These are phyloP conservation scores for Leptodactylus fallax DNA, from an alignment of 2,797 vertebrate species.

Conservation along the genomic window DNA sequence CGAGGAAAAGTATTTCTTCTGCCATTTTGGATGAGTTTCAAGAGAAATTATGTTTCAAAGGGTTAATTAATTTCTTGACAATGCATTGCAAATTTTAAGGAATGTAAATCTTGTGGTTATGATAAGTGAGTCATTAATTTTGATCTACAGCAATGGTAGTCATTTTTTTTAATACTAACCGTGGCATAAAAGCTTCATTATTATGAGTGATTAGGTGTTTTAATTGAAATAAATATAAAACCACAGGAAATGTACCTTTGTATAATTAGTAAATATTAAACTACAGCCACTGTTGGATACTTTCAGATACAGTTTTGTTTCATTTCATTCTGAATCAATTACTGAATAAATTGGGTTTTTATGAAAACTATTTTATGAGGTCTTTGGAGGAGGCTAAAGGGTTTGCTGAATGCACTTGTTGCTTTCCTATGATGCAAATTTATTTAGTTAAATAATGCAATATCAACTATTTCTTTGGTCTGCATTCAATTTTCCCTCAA, in stretches of 20 bases:
- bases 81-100: slow-evolving; percentile 2
- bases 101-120: slow-evolving; percentile 15
- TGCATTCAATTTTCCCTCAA: background rate
- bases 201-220: slow-evolving; percentile 44
- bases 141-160: slow-evolving; percentile 27
- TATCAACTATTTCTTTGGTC: background rate
- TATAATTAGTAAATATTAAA: slow-evolving; percentile 45
- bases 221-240: slow-evolving; percentile 52
- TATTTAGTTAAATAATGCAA: background rate
- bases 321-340: slow-evolving; percentile 24
- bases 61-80: slow-evolving; percentile 38
- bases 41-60: background rate
- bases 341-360: background rate
- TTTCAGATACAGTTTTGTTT: background rate
- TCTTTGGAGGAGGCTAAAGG: background rate
- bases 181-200: slow-evolving; percentile 37
- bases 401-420: background rate
- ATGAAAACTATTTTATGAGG: background rate
- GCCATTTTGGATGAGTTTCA: background rate
- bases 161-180: slow-evolving; percentile 21
- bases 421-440: background rate
- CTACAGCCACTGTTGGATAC: background rate
- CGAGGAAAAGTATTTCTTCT: background rate
- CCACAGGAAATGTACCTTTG: slow-evolving; percentile 18
- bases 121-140: slow-evolving; percentile 42